phyloP scores from a whole-genome alignment of 2,797 vertebrate species.

The Nyctibius grandis region DNA sequence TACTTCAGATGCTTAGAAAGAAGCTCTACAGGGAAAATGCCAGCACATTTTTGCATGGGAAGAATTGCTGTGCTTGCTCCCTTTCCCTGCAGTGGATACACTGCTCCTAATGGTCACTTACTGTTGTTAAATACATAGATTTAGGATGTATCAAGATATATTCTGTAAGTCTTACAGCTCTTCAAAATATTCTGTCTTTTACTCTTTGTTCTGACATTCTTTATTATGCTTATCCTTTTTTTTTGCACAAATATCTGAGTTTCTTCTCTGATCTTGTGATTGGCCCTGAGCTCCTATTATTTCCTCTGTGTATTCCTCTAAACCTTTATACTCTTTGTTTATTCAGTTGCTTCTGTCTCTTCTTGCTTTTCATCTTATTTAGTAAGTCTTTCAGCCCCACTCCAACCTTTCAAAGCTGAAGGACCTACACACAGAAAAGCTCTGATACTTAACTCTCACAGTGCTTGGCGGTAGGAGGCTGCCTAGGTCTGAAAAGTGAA shows the following conservation, averaged over 20 bases:
- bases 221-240: background rate
- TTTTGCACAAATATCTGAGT: background rate
- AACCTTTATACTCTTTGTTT: background rate
- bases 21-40: background rate
- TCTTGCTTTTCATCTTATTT: background rate
- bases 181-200: background rate
- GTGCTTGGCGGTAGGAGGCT: background rate
- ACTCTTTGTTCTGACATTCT: background rate
- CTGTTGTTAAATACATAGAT: background rate
- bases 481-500: background rate
- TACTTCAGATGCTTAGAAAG: background rate
- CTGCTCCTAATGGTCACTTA: background rate
- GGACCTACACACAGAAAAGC: background rate
- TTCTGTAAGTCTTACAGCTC: background rate
- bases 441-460: background rate
- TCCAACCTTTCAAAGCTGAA: background rate
- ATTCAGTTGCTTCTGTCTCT: background rate
- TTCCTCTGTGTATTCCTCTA: background rate
- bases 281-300: background rate
- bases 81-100: background rate
- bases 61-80: background rate
- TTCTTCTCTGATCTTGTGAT: background rate
- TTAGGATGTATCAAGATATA: background rate
- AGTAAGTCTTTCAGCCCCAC: background rate
- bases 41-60: background rate